Evolutionary conservation across 2,888 invertebrate genomes (phyloP).

Genomic region (Hesperia comma): DNA sequence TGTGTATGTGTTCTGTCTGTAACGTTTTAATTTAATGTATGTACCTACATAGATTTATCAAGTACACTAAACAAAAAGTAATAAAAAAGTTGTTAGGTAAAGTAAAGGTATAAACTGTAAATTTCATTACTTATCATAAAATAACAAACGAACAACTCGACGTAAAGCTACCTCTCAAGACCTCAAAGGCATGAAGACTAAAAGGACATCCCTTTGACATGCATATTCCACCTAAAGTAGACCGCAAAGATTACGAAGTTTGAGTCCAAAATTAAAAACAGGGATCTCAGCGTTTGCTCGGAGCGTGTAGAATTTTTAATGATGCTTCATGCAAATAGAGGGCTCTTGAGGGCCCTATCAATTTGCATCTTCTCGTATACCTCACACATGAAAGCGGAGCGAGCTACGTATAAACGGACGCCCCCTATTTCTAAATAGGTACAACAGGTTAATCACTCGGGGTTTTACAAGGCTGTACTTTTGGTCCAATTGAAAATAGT

Average conservation of each 20-base stretch:
- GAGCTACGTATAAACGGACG: constrained; percentile 1
- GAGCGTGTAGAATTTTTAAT: constrained; percentile 59
- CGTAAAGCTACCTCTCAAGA: constrained; percentile 9
- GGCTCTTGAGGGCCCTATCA: constrained; percentile 44
- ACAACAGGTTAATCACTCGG: constrained; percentile 1
- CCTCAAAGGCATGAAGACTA: constrained; percentile 21
- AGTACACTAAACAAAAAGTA: no score
- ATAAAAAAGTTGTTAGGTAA: no score
- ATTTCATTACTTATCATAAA: constrained; percentile 11
- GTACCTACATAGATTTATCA: no score
- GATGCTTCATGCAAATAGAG: constrained; percentile 67
- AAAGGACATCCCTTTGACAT: constrained; percentile 33
- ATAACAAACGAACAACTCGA: constrained; percentile 11
- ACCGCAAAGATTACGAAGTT: constrained; percentile 31
- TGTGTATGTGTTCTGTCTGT: no score
- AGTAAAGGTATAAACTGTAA: neutral
- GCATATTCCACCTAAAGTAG: constrained; percentile 24
- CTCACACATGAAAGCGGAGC: constrained; percentile 13
- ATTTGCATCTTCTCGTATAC: constrained; percentile 39
- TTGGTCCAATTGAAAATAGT: neutral
- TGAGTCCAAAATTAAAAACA: constrained; percentile 33
- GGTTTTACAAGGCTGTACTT: neutral
- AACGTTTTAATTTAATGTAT: no score
- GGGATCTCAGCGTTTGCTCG: constrained; percentile 20
- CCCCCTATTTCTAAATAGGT: constrained; percentile 2